Percentiles rank a stretch among this genome's conserved stretches.
Evolutionary conservation across 2,797 vertebrate genomes (phyloP).

Genomic region (Cetoscarus ocellatus): DNA sequence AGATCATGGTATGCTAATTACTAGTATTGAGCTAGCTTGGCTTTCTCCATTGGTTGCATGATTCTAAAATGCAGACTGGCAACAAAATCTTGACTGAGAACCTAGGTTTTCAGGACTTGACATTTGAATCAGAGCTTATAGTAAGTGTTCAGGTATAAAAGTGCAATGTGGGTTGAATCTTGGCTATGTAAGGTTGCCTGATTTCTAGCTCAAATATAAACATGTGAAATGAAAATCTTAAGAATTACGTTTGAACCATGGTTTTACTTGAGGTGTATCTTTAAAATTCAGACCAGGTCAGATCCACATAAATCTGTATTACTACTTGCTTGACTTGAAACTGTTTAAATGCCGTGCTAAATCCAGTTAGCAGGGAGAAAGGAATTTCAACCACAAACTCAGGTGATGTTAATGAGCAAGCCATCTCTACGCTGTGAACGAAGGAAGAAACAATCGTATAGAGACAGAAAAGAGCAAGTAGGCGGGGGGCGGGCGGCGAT

Average conservation of each 20-base stretch:
- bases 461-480: slow-evolving; percentile 11
- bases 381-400: slow-evolving; percentile 45
- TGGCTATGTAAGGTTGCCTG: slow-evolving; percentile 20
- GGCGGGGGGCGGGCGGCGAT: not conserved
- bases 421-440: slow-evolving; percentile 19
- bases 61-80: too few relatives aligned
- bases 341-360: slow-evolving; percentile 30
- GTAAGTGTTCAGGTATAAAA: not conserved
- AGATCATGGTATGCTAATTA: too few relatives aligned
- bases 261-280: slow-evolving; percentile 15
- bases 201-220: slow-evolving; percentile 19
- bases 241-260: slow-evolving; percentile 14
- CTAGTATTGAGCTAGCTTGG: too few relatives aligned
- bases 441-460: slow-evolving; percentile 18
- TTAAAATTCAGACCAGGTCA: slow-evolving; percentile 35
- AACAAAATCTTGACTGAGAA: too few relatives aligned
- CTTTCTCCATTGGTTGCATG: too few relatives aligned
- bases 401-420: slow-evolving; percentile 41
- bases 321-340: slow-evolving; percentile 20
- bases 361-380: slow-evolving; percentile 38
- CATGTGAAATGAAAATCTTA: not conserved
- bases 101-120: too few relatives aligned
- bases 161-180: slow-evolving; percentile 17
- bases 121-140: too few relatives aligned
- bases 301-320: slow-evolving; percentile 42